These are phyloP conservation scores for Doryteuthis pealeii DNA, from an alignment of 1,140 invertebrate genomes.

Conservation along the genomic window DNA sequence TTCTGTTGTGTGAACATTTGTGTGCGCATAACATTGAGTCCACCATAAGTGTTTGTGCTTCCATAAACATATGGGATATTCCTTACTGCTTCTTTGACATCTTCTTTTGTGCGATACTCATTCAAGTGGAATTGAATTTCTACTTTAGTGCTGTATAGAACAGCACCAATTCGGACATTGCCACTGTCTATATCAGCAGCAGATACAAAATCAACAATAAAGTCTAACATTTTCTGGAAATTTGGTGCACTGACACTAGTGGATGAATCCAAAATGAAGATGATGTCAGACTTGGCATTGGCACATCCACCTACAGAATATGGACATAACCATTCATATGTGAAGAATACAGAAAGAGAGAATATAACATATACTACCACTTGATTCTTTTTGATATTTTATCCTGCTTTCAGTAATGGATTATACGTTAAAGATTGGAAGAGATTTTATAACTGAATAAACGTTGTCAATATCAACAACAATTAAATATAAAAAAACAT, in stretches of 20 bases:
- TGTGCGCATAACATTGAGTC: conserved; percentile 34
- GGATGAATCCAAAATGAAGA: conserved; percentile 44
- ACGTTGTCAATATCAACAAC: too few species aligned
- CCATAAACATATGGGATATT: conserved; percentile 42
- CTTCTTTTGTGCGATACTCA: conserved; percentile 25
- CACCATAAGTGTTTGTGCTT: conserved; percentile 49
- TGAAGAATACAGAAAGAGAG: not conserved
- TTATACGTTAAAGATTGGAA: too few species aligned
- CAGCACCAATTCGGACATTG: conserved; percentile 38
- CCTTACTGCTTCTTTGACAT: conserved; percentile 37
- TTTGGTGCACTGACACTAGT: conserved; percentile 41
- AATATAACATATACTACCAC: too few species aligned
- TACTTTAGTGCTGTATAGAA: conserved; percentile 43
- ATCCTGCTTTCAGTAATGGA: too few species aligned
- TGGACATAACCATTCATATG: too few species aligned
- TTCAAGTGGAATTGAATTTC: conserved; percentile 43
- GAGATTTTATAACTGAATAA: too few species aligned
- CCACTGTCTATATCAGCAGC: conserved; percentile 42
- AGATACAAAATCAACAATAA: conserved; percentile 38
- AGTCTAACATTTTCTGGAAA: conserved; percentile 39
- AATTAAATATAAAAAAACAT: too few species aligned
- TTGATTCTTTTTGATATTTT: too few species aligned
- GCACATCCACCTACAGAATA: conserved; percentile 19
- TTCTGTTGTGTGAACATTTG: conserved; percentile 38
- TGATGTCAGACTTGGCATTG: conserved; percentile 32